Percentiles rank a stretch among this genome's conserved stretches.
These are phyloP conservation scores for Chelonia mydas DNA, from an alignment of 2,797 vertebrate species.

Conservation along the genomic window DNA sequence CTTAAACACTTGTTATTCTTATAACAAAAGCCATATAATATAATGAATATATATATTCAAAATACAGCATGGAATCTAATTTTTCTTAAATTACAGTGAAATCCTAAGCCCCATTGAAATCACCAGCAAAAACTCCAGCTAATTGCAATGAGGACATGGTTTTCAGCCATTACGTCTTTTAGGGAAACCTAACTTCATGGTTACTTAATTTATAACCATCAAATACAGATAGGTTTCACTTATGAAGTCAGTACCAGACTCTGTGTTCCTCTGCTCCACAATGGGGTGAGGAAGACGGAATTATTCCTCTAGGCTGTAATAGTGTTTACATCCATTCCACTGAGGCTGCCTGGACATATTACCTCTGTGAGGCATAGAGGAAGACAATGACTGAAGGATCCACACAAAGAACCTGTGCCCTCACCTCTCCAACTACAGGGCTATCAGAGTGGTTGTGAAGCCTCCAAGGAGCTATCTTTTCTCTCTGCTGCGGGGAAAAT, in stretches of 20 bases:
- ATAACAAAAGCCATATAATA: not conserved
- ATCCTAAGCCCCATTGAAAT: not conserved
- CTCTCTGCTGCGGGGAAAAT: not conserved
- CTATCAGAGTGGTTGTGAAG: not conserved
- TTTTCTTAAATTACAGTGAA: not conserved
- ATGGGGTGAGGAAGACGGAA: not conserved
- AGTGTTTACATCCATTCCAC: not conserved
- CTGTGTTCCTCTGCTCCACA: not conserved
- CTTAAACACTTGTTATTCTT: not conserved
- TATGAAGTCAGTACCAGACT: not conserved
- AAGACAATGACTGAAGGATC: not conserved
- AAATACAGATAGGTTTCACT: not conserved
- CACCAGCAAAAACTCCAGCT: not conserved
- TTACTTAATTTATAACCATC: not conserved
- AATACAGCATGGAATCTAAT: not conserved
- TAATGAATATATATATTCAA: not conserved
- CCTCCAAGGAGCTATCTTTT: not conserved
- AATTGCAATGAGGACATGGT: not conserved
- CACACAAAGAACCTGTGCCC: rapidly evolving
- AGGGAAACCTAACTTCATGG: not conserved
- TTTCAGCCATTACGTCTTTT: not conserved
- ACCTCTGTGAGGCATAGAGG: not conserved
- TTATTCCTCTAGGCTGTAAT: not conserved
- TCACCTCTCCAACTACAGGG: not conserved
- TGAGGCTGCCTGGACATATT: not conserved